Conservation (phyloP, 2,797 vertebrate species). For the Urocyon cinereoargenteus region DNA sequence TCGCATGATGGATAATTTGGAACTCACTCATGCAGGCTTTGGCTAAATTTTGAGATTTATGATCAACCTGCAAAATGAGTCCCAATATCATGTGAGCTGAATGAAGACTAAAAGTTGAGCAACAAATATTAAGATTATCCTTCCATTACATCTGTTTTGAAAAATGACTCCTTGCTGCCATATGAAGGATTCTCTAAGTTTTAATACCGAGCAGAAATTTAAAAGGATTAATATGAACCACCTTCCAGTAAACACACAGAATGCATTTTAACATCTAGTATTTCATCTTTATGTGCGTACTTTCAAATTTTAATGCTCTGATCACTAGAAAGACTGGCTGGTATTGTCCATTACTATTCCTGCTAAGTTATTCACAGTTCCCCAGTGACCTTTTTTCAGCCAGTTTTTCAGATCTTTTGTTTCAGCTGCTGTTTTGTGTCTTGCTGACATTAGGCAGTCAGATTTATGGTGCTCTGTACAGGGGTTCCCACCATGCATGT, state of each 20-base stretch:
- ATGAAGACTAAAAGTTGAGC: slow-evolving; percentile 73
- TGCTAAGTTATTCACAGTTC: slow-evolving; percentile 54
- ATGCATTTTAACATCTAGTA: slow-evolving; percentile 77
- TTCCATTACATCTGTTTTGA: slow-evolving; percentile 77
- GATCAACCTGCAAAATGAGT: slow-evolving; percentile 58
- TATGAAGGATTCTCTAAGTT: slow-evolving; percentile 74
- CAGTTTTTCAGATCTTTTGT: slow-evolving; percentile 71
- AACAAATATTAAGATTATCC: slow-evolving; percentile 75
- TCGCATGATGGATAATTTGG: slow-evolving; percentile 46
- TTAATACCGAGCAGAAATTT: slow-evolving; percentile 76
- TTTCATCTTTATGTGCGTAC: slow-evolving; percentile 80
- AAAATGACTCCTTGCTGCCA: slow-evolving; percentile 51
- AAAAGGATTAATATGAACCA: slow-evolving; percentile 78
- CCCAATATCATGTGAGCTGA: slow-evolving; percentile 68
- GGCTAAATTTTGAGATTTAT: slow-evolving; percentile 73
- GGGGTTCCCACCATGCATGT: slow-evolving; percentile 80
- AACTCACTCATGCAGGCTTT: slow-evolving; percentile 11
- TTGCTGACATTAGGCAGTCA: slow-evolving; percentile 71
- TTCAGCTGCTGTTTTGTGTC: slow-evolving; percentile 71
- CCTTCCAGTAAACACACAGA: slow-evolving; percentile 78
- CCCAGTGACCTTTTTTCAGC: slow-evolving; percentile 62
- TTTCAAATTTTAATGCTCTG: slow-evolving; percentile 62
- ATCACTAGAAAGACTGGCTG: slow-evolving; percentile 59
- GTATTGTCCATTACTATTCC: background rate
- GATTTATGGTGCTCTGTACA: slow-evolving; percentile 64